Base-by-base conservation (phyloP, 2,797 vertebrate genomes). In the Fistularia tabacaria region DNA sequence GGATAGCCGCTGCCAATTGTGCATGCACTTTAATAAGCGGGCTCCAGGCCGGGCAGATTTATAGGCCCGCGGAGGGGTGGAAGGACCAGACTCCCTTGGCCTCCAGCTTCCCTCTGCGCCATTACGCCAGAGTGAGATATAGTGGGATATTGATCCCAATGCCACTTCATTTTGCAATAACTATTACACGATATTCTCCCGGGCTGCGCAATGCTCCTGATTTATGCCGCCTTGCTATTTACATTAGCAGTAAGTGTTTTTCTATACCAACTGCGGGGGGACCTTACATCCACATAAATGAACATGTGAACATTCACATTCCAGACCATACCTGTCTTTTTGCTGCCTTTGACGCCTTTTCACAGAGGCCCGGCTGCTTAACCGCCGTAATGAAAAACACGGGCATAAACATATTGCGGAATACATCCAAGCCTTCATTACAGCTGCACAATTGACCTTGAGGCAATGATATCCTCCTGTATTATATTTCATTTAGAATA, bases 161-260 rank as follows among this genome's bases (percentile, higher is more conserved):
- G 94, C 93, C 93, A 94, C 94, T 96, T 96, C 93, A 94, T 93
- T 95, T 93, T 79, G 93, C 94, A 94, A 96, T 96, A 95, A 96
- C 94, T 94, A 96, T 96, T 95, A 96, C 91, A 92, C 80, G 81
- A 90, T 89, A 91, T 90, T 92, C 87, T 89, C 87, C 81, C 73
- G 43, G 83, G 85, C 87, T 79, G 81, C 76, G 65, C 64, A 73
- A 76, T 81, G 75, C 71, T 75, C 59, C 88, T 92, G 91, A 92
- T 92, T 92, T 91, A 92, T 89, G 83, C 86, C 74, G 87, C 81
- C 80, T 81, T 86, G 87, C 84, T 87, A 91, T 91, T 91, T 92
- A 91, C 91, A 91, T 92, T 91, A 91, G 83, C 87, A 83, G 79
- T 88, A 90, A 91, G 88, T 88, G 89, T 90, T 90, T 91, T 92